A percentile compares a stretch with the other conserved stretches of the same genome.
Conservation (phyloP, 2,113 vertebrate species). For the Lampris megalopsis region DNA sequence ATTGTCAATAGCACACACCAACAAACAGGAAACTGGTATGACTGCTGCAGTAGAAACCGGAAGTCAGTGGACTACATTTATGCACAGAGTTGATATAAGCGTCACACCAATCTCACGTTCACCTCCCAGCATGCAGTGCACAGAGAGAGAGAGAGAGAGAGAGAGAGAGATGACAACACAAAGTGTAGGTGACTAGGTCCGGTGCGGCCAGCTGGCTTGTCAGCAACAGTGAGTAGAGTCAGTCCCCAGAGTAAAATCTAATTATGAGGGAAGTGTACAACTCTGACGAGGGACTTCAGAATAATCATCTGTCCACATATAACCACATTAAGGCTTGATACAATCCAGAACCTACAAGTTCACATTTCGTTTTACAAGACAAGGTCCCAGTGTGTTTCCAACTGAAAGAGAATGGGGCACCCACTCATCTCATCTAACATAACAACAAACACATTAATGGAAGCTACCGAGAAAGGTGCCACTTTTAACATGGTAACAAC, state of each 20-base stretch:
- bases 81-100: too few relatives aligned
- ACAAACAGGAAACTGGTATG: too few relatives aligned
- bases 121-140: too few relatives aligned
- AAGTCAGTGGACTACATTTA: too few relatives aligned
- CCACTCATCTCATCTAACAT: conserved; percentile 13
- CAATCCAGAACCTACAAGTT: conserved; percentile 45
- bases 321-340: conserved; percentile 42
- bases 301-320: conserved; percentile 4
- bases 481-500: too few relatives aligned
- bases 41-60: too few relatives aligned
- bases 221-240: neutral
- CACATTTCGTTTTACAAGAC: conserved; percentile 24
- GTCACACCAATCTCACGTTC: too few relatives aligned
- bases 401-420: conserved; percentile 36
- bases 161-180: conserved; percentile 2
- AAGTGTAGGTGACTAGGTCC: conserved; percentile 19
- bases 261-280: conserved; percentile 31
- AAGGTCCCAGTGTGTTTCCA: conserved; percentile 17
- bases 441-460: too few relatives aligned
- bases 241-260: conserved; percentile 21
- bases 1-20: too few relatives aligned
- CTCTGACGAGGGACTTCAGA: conserved; percentile 12
- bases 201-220: neutral
- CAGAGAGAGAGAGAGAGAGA: conserved; percentile 8
- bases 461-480: too few relatives aligned